These are phyloP conservation scores for Tinea semifulvella DNA, from an alignment of 2,888 invertebrate genomes.

Conservation along the genomic window DNA sequence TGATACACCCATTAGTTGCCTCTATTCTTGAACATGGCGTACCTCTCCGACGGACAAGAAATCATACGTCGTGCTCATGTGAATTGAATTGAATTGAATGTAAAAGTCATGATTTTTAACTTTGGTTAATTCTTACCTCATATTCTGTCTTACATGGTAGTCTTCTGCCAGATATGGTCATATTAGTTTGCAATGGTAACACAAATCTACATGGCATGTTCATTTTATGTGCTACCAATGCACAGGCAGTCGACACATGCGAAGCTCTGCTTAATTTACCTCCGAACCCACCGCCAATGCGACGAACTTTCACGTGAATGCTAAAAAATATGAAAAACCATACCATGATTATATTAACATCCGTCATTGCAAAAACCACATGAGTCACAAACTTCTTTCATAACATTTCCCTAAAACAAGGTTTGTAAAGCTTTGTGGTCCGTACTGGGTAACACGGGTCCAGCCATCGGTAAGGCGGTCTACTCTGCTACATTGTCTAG, in stretches of 20 bases:
- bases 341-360: too few species aligned
- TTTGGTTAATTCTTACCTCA: slow-evolving; percentile 42
- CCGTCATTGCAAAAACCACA: too few species aligned
- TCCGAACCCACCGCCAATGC: slow-evolving; percentile 74
- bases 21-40: background rate
- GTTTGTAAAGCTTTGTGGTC: too few species aligned
- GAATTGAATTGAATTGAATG: background rate
- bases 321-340: slow-evolving; percentile 39
- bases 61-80: too few species aligned
- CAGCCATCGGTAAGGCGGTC: too few species aligned
- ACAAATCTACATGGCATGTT: slow-evolving; percentile 69
- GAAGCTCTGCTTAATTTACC: slow-evolving; percentile 68
- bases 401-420: too few species aligned
- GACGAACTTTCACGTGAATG: slow-evolving; percentile 64
- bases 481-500: too few species aligned
- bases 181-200: slow-evolving; percentile 69
- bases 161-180: slow-evolving; percentile 67
- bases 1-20: background rate
- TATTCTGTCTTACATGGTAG: slow-evolving; percentile 61
- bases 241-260: slow-evolving; percentile 66
- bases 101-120: background rate
- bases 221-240: slow-evolving; percentile 65
- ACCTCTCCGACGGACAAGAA: too few species aligned
- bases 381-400: too few species aligned
- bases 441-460: too few species aligned